A percentile compares a stretch with the other conserved stretches of the same genome.
Evolutionary conservation across 1,140 invertebrate species (phyloP).

Genomic region (Gerris buenoi): DNA sequence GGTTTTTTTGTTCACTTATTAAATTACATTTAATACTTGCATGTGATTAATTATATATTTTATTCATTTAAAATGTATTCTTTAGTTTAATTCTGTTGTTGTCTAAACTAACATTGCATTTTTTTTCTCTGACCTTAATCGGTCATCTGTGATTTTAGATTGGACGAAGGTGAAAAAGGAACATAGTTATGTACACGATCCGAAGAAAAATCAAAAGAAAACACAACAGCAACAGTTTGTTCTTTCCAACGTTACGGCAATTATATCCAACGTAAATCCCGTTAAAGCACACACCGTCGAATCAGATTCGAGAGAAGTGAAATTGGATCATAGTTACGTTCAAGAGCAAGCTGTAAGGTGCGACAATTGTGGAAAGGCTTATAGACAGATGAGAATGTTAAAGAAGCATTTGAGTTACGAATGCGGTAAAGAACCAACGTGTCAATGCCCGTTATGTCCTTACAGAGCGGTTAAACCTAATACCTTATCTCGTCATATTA

Average conservation of each 20-base stretch:
- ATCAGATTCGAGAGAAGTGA: not conserved
- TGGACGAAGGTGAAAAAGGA: not conserved
- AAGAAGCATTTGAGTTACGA: conserved; percentile 37
- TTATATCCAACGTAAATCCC: not conserved
- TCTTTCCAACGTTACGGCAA: not conserved
- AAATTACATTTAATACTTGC: too few species aligned
- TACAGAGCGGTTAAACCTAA: not conserved
- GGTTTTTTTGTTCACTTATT: too few species aligned
- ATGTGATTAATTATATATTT: too few species aligned
- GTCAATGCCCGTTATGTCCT: not conserved
- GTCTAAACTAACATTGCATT: too few species aligned
- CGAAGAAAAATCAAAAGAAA: not conserved
- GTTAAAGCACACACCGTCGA: not conserved
- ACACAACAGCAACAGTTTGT: not conserved
- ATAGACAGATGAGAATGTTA: conserved; percentile 16
- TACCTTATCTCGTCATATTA: not conserved
- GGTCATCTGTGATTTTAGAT: not conserved
- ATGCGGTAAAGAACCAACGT: conserved; percentile 34
- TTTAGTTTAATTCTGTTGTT: too few species aligned
- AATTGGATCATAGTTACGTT: conserved; percentile 11
- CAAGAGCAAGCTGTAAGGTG: conserved; percentile 9
- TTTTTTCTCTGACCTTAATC: too few species aligned
- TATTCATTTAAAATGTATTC: too few species aligned
- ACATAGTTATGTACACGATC: conserved; percentile 1
- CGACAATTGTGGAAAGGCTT: conserved; percentile 16